A percentile compares a stretch with the other conserved stretches of the same genome.
Conservation (phyloP, 2,113 vertebrate genomes). For the Cyphomyrus discorhynchus region DNA sequence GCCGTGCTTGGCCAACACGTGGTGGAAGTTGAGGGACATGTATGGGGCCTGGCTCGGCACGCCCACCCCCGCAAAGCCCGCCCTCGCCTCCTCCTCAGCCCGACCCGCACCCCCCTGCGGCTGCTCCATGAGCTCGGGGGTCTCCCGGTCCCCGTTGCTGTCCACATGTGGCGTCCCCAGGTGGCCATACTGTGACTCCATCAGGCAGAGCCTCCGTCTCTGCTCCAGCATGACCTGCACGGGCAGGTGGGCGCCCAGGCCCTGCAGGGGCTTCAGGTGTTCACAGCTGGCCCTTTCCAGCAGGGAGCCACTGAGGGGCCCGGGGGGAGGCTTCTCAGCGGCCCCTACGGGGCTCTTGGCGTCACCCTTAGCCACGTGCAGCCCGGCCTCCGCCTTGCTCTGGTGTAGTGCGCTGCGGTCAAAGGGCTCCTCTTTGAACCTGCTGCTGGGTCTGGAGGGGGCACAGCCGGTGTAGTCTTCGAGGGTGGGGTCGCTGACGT, state of each 20-base stretch:
- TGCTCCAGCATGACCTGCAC: slow-evolving; percentile 64
- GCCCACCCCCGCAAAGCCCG: slow-evolving; percentile 44
- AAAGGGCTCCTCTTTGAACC: slow-evolving; percentile 66
- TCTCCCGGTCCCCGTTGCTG: slow-evolving; percentile 28
- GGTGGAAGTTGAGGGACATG: slow-evolving; percentile 78
- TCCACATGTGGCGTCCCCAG: slow-evolving; percentile 38
- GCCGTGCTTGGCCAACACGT: slow-evolving; percentile 69
- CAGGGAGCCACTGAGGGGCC: slow-evolving; percentile 46
- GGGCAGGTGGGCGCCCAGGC: slow-evolving; percentile 58
- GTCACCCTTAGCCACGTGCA: slow-evolving; percentile 54
- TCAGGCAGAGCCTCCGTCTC: slow-evolving; percentile 57
- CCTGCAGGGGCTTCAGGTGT: slow-evolving; percentile 53
- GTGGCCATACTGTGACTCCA: slow-evolving; percentile 54
- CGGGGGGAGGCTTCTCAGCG: slow-evolving; percentile 43
- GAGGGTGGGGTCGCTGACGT: slow-evolving; percentile 45
- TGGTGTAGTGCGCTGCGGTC: slow-evolving; percentile 42
- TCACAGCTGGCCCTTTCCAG: slow-evolving; percentile 61
- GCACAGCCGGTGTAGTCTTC: slow-evolving; percentile 54
- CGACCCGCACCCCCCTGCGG: slow-evolving; percentile 26
- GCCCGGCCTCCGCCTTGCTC: slow-evolving; percentile 43
- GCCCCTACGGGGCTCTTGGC: slow-evolving; percentile 42
- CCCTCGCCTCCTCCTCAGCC: slow-evolving; percentile 44
- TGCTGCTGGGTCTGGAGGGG: slow-evolving; percentile 41
- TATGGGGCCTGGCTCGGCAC: slow-evolving; percentile 63
- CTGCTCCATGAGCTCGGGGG: slow-evolving; percentile 38